These are phyloP conservation scores for Hemichromis elongatus DNA, from an alignment of 2,113 vertebrate genomes.

Conservation along the genomic window DNA sequence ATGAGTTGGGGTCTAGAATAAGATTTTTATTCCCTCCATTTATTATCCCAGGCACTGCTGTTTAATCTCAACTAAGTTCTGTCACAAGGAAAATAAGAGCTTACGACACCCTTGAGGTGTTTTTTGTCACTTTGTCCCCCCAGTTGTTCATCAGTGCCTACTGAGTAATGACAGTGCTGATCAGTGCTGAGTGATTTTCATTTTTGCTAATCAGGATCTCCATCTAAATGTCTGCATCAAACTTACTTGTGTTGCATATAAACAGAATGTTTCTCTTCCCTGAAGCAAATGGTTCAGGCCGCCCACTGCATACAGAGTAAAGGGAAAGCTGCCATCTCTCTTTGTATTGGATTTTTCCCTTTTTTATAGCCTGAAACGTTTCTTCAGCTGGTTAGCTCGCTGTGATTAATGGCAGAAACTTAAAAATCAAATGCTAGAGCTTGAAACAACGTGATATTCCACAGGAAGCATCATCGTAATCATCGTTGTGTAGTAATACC, in stretches of 20 bases:
- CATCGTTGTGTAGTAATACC: fast-evolving
- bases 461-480: neutral
- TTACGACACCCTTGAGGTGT: constrained; percentile 19
- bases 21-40: neutral
- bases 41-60: neutral
- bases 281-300: neutral
- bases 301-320: neutral
- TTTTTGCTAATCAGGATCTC: constrained; percentile 23
- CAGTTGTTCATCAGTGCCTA: constrained; percentile 25
- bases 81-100: constrained; percentile 19
- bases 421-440: neutral
- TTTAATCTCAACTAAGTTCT: constrained; percentile 30
- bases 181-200: constrained; percentile 38
- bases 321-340: neutral
- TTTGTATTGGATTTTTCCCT: neutral
- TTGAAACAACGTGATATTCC: neutral
- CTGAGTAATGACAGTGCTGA: constrained; percentile 34
- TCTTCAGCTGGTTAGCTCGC: neutral
- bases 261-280: neutral
- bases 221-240: constrained; percentile 10
- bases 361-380: neutral
- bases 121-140: constrained; percentile 28
- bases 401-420: neutral
- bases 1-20: neutral
- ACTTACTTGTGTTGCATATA: neutral